These are phyloP conservation scores for Trilocha varians DNA, from an alignment of 2,888 invertebrate genomes.

Conservation along the genomic window DNA sequence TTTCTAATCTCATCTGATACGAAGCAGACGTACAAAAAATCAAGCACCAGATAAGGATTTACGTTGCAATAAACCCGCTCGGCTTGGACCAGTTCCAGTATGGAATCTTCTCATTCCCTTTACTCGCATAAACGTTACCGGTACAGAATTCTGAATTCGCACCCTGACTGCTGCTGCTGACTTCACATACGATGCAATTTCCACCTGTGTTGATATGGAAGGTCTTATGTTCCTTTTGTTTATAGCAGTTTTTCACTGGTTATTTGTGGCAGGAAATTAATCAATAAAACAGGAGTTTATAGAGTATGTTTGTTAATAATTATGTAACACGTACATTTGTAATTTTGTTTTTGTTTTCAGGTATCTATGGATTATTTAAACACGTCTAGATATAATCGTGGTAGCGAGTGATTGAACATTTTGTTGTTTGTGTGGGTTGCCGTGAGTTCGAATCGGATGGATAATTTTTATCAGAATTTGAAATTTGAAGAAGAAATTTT, in stretches of 20 bases:
- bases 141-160: constrained; percentile 18
- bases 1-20: constrained; percentile 20
- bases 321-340: no score
- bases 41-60: constrained; percentile 37
- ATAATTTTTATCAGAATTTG: no score
- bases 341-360: no score
- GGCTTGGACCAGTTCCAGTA: constrained; percentile 41
- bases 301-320: no score
- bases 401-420: no score
- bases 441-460: no score
- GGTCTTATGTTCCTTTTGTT: constrained; percentile 2
- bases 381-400: no score
- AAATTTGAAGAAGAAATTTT: no score
- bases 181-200: constrained; percentile 15
- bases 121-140: constrained; percentile 20
- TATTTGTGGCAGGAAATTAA: background rate
- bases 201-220: constrained; percentile 10
- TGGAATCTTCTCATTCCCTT: constrained; percentile 44
- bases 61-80: constrained; percentile 39
- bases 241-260: background rate
- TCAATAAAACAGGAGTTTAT: background rate
- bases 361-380: no score
- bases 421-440: no score
- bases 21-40: constrained; percentile 16
- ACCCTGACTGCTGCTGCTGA: constrained; percentile 16